Evolutionary conservation across 2,888 invertebrate genomes (phyloP).

Genomic region (Xanthia togata): DNA sequence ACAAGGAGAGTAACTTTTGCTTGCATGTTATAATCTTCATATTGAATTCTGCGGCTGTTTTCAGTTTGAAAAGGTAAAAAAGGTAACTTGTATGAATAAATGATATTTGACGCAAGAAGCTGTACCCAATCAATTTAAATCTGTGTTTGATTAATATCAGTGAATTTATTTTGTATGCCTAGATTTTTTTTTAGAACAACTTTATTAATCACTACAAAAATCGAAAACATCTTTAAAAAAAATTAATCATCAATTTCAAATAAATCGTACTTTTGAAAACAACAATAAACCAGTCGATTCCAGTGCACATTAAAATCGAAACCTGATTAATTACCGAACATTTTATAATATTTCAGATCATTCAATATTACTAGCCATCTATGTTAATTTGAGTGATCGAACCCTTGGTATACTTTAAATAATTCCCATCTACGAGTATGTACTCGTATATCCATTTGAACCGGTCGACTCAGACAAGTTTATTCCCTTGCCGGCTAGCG

Average conservation of each 20-base stretch:
- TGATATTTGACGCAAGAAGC: background rate
- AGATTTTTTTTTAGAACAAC: background rate
- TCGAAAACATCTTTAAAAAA: background rate
- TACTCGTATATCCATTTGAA: slow-evolving; percentile 34
- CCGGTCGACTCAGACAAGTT: slow-evolving; percentile 45
- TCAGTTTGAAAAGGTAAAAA: background rate
- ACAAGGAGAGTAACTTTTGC: slow-evolving; percentile 12
- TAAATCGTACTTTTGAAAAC: background rate
- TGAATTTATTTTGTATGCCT: background rate
- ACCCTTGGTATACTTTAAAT: slow-evolving; percentile 7
- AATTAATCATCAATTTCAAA: background rate
- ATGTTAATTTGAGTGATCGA: background rate
- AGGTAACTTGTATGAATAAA: background rate
- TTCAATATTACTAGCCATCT: background rate
- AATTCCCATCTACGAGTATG: slow-evolving; percentile 16
- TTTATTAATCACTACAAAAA: background rate
- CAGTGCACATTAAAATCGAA: background rate
- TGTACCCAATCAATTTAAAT: background rate
- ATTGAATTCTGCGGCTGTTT: too few species aligned
- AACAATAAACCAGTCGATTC: background rate
- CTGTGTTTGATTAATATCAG: background rate
- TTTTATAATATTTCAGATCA: background rate
- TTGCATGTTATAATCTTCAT: background rate
- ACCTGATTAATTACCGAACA: background rate
- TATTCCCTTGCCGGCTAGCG: slow-evolving; percentile 52